These are phyloP conservation scores for Ditula angustiorana DNA, from an alignment of 2,888 invertebrate species.

Conservation along the genomic window DNA sequence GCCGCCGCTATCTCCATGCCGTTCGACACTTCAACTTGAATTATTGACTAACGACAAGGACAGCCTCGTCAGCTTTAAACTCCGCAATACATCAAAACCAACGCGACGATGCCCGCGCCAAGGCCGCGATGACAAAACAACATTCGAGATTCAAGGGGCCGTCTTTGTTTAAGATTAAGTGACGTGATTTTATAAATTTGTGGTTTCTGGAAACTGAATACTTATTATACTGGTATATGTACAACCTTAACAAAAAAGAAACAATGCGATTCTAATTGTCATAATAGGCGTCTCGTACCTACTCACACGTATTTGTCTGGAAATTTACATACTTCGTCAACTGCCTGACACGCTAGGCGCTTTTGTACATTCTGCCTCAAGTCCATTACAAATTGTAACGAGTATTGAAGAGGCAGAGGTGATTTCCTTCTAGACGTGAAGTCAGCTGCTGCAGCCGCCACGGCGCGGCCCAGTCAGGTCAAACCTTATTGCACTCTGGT, in stretches of 20 bases:
- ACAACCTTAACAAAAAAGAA: background rate
- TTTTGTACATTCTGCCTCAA: too few relatives aligned
- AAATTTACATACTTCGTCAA: background rate
- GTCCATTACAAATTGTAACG: too few relatives aligned
- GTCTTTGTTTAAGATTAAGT: background rate
- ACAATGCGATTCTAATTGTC: background rate
- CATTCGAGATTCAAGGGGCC: background rate
- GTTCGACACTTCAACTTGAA: constrained; percentile 1
- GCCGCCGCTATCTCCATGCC: background rate
- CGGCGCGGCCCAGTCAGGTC: background rate
- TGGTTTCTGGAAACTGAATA: constrained; percentile 4
- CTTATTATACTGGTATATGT: background rate
- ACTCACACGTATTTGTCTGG: background rate
- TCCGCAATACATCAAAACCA: constrained; percentile 1
- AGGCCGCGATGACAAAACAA: constrained; percentile 14
- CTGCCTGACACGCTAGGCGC: too few relatives aligned
- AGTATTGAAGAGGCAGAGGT: background rate
- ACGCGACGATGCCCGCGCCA: constrained; percentile 5
- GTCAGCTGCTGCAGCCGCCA: background rate
- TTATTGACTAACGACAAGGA: constrained; percentile 1
- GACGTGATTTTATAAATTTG: constrained; percentile 7
- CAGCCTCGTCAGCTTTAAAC: background rate
- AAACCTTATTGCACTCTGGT: background rate
- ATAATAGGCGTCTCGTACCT: background rate
- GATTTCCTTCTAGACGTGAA: constrained; percentile 1